A percentile compares a stretch with the other conserved stretches of the same genome.
Evolutionary conservation across 1,140 invertebrate genomes (phyloP).

Genomic region (Lucilia cuprina): DNA sequence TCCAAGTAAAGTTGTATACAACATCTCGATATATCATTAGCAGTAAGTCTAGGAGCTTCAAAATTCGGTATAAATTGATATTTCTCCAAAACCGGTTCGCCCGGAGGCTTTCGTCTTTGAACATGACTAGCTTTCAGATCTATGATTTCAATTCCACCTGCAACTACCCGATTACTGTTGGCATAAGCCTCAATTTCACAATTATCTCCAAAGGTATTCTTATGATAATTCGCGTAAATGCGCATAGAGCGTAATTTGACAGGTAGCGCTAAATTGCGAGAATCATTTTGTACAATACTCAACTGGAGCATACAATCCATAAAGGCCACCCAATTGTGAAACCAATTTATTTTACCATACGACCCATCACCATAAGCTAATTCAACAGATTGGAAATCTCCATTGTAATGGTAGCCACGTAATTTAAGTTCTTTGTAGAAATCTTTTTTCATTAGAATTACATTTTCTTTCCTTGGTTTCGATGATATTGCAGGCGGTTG

Average conservation of each 20-base stretch:
- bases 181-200: constrained; percentile 56
- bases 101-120: constrained; percentile 69
- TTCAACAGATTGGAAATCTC: constrained; percentile 51
- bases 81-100: constrained; percentile 74
- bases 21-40: constrained; percentile 47
- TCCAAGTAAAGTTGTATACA: constrained; percentile 79
- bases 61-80: constrained; percentile 79
- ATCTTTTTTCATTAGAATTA: constrained; percentile 71
- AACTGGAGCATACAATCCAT: constrained; percentile 94
- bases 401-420: constrained; percentile 87
- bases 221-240: constrained; percentile 77
- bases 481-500: constrained; percentile 56
- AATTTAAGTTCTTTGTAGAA: constrained; percentile 92
- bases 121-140: constrained; percentile 84
- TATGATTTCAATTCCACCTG: constrained; percentile 83
- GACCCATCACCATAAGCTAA: constrained; percentile 61
- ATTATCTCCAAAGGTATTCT: constrained; percentile 55
- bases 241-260: constrained; percentile 81
- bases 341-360: constrained; percentile 71
- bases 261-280: constrained; percentile 80
- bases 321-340: constrained; percentile 88
- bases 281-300: constrained; percentile 77
- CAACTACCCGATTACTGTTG: constrained; percentile 64
- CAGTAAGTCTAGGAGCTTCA: constrained; percentile 59
- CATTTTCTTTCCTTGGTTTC: constrained; percentile 64